A percentile compares a stretch with the other conserved stretches of the same genome.
Evolutionary conservation across 1,140 invertebrate genomes (phyloP).

Genomic region (Planococcus citri): DNA sequence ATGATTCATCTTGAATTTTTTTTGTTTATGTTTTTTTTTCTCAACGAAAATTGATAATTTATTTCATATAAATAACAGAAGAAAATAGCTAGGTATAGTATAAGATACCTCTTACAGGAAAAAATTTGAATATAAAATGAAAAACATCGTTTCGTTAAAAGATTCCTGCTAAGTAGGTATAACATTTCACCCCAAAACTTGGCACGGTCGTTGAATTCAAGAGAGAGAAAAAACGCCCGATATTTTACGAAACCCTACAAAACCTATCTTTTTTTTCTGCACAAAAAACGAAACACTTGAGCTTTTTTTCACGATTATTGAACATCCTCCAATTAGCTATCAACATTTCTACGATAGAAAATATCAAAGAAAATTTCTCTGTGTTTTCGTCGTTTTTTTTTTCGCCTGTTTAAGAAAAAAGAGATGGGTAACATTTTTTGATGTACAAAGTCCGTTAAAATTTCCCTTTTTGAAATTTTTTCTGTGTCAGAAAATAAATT

Average conservation of each 20-base stretch:
- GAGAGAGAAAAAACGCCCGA: too few species aligned
- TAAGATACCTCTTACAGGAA: too few species aligned
- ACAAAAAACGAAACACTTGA: background rate
- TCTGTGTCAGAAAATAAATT: background rate
- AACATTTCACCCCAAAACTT: too few species aligned
- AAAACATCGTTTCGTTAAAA: too few species aligned
- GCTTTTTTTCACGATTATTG: background rate
- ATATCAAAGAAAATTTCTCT: constrained; percentile 8
- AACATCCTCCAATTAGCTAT: constrained; percentile 6
- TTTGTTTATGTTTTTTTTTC: too few species aligned
- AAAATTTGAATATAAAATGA: too few species aligned
- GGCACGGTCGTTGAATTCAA: too few species aligned
- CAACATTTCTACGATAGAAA: background rate
- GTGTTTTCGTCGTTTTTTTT: background rate
- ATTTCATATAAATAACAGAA: too few species aligned
- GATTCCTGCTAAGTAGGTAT: too few species aligned
- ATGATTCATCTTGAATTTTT: too few species aligned
- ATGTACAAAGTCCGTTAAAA: background rate
- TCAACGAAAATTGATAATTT: too few species aligned
- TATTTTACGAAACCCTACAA: background rate
- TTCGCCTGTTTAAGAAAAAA: background rate
- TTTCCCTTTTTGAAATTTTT: background rate
- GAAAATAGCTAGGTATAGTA: too few species aligned
- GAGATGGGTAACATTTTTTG: background rate
- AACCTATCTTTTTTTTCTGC: background rate